Conservation (phyloP, 2,113 vertebrate genomes). For the Taxidea taxus region DNA sequence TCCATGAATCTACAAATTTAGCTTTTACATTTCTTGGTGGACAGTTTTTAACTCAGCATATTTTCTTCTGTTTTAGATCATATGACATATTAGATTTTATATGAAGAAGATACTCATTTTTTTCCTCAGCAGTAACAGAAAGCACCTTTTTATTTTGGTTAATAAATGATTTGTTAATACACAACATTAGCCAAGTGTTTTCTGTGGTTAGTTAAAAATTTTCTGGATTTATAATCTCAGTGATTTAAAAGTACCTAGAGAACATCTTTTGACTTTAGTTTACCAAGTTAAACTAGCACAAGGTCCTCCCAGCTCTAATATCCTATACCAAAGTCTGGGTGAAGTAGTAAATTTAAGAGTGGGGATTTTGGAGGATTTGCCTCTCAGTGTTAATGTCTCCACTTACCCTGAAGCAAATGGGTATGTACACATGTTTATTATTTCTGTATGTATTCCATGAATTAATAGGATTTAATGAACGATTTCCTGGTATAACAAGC, state of each 20-base stretch:
- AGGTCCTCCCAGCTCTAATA: not conserved
- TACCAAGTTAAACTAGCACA: not conserved
- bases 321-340: not conserved
- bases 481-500: not conserved
- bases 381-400: not conserved
- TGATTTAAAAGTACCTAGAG: not conserved
- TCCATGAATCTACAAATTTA: not conserved
- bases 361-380: not conserved
- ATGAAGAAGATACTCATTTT: not conserved
- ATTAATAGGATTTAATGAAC: not conserved
- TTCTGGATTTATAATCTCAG: not conserved
- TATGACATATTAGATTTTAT: not conserved
- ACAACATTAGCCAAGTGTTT: slow-evolving; percentile 15
- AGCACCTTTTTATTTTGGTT: not conserved
- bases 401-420: not conserved
- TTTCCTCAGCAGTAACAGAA: not conserved
- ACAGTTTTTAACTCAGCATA: not conserved
- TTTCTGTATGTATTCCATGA: not conserved
- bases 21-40: not conserved
- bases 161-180: not conserved
- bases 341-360: not conserved
- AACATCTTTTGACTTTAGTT: not conserved
- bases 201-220: not conserved
- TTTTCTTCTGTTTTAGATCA: not conserved
- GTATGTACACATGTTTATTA: not conserved